Evolutionary conservation across 2,888 invertebrate genomes (phyloP), one percentile per base, ranked within the genome.

Genomic region (Chymomyza fuscimana): DNA sequence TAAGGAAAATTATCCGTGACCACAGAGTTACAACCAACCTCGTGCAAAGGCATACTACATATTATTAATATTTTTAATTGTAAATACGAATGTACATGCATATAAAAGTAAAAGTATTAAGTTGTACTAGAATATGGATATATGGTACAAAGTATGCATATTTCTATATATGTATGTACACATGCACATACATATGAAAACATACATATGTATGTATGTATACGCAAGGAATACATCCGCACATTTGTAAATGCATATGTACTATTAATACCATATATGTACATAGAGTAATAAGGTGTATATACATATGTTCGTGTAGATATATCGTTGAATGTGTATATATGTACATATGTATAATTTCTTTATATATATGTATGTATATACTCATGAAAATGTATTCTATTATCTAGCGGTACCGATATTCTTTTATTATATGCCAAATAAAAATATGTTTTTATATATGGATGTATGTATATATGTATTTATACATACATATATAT

Each of bases 41-140:
- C 9, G 32, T 32, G 32, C 32, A 5, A 32, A 32, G 32, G 32
- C 32, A 32, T 32, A 32, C 4, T 32, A 32, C 32, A 32, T 32
- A 32, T 32, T 32, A 32, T 7, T 32, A 32, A 7, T 7, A 32
- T 32, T 32, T 32, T 32, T 32, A 1, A 32, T 5, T 32, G 51
- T 61, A 63, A 12, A 29, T 61, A 64, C 16, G 10, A 32, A 65
- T 32, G 52, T 5, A 51, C 51, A 62, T n/a, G 70, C 56, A 63
- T 70, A 56, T 60, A 54, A 73, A 64, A 22, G 51, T 58, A 1
- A 69, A 6, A 32, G 59, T 63, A 25, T 69, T 56, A 64, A 56
- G 19, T 12, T 2, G 25, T 19, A 56, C 56, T 5, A 32, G 9
- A 32, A 32, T 32, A 32, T 32, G 32, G 32, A 64, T 51, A 63